These are phyloP conservation scores for Anastatus disparis DNA, from an alignment of 1,140 invertebrate species.

Conservation along the genomic window DNA sequence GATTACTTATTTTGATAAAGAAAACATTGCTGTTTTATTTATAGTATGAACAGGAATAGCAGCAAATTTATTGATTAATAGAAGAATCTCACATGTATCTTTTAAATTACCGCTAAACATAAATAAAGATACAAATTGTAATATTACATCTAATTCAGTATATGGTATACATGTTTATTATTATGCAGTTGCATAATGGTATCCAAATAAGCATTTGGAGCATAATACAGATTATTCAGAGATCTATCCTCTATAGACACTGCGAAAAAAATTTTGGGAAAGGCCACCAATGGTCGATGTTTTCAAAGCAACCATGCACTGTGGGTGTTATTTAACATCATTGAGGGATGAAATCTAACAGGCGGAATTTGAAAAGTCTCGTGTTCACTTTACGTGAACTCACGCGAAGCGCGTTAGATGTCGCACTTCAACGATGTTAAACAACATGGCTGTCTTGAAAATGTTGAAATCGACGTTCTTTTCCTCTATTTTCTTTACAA, in stretches of 20 bases:
- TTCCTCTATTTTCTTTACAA: too few relatives aligned
- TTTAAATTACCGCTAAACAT: constrained; percentile 15
- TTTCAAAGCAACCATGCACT: too few relatives aligned
- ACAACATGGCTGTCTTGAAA: too few relatives aligned
- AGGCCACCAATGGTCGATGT: too few relatives aligned
- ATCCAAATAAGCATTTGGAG: constrained; percentile 8
- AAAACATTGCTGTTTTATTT: background rate
- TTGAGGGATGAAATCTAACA: too few relatives aligned
- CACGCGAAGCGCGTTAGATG: too few relatives aligned
- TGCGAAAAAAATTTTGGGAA: background rate
- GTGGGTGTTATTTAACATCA: too few relatives aligned
- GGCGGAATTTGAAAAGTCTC: too few relatives aligned
- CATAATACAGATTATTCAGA: background rate
- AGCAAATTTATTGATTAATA: constrained; percentile 12
- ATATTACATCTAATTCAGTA: background rate
- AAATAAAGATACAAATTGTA: background rate
- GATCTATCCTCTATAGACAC: background rate
- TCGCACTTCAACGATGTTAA: too few relatives aligned
- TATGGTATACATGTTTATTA: background rate
- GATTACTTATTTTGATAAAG: constrained; percentile 8
- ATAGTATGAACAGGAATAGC: constrained; percentile 13
- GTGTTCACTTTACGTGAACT: too few relatives aligned
- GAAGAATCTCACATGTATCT: background rate
- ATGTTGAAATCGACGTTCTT: too few relatives aligned
- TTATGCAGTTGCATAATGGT: background rate